Percentiles rank a stretch among this genome's conserved stretches.
These are phyloP conservation scores for Labroides dimidiatus DNA, from an alignment of 2,797 vertebrate genomes.

Conservation along the genomic window DNA sequence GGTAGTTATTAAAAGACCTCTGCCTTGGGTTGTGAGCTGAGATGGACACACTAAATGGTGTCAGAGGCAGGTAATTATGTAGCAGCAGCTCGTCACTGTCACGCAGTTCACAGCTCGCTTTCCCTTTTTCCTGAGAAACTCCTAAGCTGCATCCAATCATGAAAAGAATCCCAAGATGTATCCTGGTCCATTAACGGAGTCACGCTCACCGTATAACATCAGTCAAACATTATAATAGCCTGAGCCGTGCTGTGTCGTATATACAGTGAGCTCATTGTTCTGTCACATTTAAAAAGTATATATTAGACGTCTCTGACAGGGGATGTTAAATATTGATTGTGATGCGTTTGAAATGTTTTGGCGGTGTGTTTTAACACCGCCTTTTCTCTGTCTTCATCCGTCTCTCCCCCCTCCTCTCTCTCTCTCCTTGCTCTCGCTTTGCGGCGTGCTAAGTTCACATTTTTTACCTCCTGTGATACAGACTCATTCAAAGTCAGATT, in stretches of 20 bases:
- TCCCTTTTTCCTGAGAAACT: conserved; percentile 53
- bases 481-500: conserved; percentile 92
- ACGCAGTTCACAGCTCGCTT: conserved; percentile 56
- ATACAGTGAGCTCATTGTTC: conserved; percentile 70
- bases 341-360: conserved; percentile 86
- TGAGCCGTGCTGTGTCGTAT: conserved; percentile 39
- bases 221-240: conserved; percentile 74
- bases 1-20: conserved; percentile 54
- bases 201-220: conserved; percentile 66
- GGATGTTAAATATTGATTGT: conserved; percentile 91
- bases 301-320: conserved; percentile 76
- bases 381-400: conserved; percentile 44
- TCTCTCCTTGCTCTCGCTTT: conserved; percentile 37
- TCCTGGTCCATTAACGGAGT: conserved; percentile 64
- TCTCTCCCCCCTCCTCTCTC: conserved; percentile 25
- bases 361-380: conserved; percentile 68
- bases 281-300: conserved; percentile 71
- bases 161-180: conserved; percentile 68
- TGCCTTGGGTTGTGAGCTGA: conserved; percentile 43
- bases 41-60: conserved; percentile 68
- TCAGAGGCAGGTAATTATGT: conserved; percentile 73
- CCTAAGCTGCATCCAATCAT: conserved; percentile 66
- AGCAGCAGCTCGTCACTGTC: conserved; percentile 64
- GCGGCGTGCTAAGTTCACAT: conserved; percentile 82
- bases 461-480: conserved; percentile 84